A percentile compares a stretch with the other conserved stretches of the same genome.
Evolutionary conservation across 2,797 vertebrate species (phyloP).

Genomic region (Crocidura indochinensis): DNA sequence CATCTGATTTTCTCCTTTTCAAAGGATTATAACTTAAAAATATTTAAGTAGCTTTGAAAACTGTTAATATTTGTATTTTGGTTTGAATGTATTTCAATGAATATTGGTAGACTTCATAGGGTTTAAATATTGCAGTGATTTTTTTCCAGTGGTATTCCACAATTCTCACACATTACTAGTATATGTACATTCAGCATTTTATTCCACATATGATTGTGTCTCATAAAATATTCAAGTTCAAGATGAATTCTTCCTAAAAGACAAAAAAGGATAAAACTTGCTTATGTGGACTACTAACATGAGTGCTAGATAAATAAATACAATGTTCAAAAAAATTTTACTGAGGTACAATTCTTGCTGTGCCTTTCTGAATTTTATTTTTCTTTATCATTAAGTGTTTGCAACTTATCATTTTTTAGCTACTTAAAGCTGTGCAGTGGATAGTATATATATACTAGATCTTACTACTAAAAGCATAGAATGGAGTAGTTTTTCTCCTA

Average conservation of each 20-base stretch:
- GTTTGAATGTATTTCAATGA: not conserved
- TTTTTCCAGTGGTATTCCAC: not conserved
- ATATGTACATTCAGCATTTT: not conserved
- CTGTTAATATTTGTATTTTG: accelerated
- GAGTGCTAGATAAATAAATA: conserved; percentile 76
- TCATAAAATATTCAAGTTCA: conserved; percentile 35
- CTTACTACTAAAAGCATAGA: not conserved
- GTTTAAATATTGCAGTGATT: not conserved
- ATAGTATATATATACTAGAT: conserved; percentile 10
- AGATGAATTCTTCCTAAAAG: conserved; percentile 59
- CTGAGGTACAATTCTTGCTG: conserved; percentile 50
- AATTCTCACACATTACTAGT: not conserved
- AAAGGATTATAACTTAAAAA: no score
- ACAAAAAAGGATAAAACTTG: conserved; percentile 66
- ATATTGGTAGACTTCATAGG: not conserved
- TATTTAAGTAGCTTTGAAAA: no score
- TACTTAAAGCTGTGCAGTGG: not conserved
- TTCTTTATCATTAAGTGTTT: conserved; percentile 47
- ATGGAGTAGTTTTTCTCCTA: not conserved
- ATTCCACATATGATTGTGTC: conserved; percentile 19
- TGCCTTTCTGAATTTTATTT: conserved; percentile 61
- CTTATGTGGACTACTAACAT: conserved; percentile 64
- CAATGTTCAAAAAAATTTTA: conserved; percentile 57
- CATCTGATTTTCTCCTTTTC: no score
- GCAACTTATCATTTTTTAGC: conserved; percentile 12